A percentile compares a stretch with the other conserved stretches of the same genome.
Evolutionary conservation across 2,113 vertebrate species (phyloP).

Genomic region (Prionailurus viverrinus): DNA sequence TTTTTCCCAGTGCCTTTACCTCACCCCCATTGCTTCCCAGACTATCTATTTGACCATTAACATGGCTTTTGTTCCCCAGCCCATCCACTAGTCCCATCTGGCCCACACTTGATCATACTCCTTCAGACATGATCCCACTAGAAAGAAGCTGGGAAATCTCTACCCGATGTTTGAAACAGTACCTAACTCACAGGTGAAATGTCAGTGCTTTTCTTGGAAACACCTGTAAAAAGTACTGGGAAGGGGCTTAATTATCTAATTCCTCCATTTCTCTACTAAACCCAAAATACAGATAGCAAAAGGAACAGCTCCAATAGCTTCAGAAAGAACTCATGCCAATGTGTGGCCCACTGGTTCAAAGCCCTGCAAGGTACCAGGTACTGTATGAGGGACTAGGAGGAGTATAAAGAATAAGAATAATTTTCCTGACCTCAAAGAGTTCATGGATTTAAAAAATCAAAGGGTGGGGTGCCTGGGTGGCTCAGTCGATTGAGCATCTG

Average conservation of each 20-base stretch:
- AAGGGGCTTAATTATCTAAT: not conserved
- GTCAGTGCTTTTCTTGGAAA: not conserved
- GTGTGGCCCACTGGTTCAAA: not conserved
- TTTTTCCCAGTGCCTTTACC: not conserved
- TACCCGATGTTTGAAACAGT: not conserved
- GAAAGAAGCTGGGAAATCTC: conserved; percentile 11
- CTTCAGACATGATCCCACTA: conserved; percentile 67
- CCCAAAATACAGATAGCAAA: not conserved
- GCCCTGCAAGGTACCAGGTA: not conserved
- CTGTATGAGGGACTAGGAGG: not conserved
- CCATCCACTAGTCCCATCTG: not conserved
- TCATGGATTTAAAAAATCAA: not conserved
- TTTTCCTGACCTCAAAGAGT: not conserved
- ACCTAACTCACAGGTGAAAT: not conserved
- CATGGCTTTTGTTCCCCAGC: not conserved
- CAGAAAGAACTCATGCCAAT: not conserved
- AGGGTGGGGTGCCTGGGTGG: no score
- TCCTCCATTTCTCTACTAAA: not conserved
- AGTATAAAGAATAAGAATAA: not conserved
- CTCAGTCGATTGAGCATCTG: no score
- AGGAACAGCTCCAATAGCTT: not conserved
- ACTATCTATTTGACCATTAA: not conserved
- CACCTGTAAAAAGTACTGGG: conserved; percentile 41
- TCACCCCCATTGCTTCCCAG: not conserved
- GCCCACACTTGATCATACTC: not conserved